Evolutionary conservation across 2,888 invertebrate genomes (phyloP).

Genomic region (Melinaea marsaeus): DNA sequence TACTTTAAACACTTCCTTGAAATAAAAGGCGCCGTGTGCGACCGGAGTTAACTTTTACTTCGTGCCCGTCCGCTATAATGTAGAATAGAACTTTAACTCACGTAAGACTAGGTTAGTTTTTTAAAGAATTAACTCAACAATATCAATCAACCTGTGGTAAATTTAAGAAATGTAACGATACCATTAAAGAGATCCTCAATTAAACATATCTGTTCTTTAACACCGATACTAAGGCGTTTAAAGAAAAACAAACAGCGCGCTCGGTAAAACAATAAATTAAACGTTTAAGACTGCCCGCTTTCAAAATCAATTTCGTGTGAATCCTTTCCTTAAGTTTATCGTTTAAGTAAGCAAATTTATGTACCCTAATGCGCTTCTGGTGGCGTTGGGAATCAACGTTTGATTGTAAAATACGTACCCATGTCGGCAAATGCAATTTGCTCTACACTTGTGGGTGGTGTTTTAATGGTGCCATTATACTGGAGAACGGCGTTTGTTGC

Average conservation of each 20-base stretch:
- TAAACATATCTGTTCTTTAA: conserved; percentile 6
- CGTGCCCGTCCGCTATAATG: conserved; percentile 64
- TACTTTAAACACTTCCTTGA: conserved; percentile 62
- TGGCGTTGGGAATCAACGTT: conserved; percentile 72
- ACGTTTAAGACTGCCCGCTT: conserved; percentile 54
- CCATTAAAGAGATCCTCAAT: conserved; percentile 16
- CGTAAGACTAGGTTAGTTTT: conserved; percentile 53
- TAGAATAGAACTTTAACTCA: conserved; percentile 58
- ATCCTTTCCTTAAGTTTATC: conserved; percentile 60
- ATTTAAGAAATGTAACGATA: conserved; percentile 31
- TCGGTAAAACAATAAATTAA: conserved; percentile 51
- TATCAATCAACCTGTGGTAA: conserved; percentile 37
- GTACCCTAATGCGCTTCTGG: conserved; percentile 68
- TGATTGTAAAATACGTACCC: conserved; percentile 71
- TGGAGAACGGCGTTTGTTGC: conserved; percentile 63
- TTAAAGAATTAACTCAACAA: conserved; percentile 45
- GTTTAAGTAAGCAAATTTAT: conserved; percentile 69
- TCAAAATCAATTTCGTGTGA: conserved; percentile 56
- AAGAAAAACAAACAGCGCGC: conserved; percentile 34
- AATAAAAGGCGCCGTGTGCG: conserved; percentile 48
- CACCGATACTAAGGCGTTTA: conserved; percentile 10
- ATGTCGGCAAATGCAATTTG: conserved; percentile 72
- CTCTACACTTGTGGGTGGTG: conserved; percentile 71
- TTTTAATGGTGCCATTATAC: conserved; percentile 72
- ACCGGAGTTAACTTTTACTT: conserved; percentile 54